Evolutionary conservation across 2,113 vertebrate genomes (phyloP).

Genomic region (Murina feae): DNA sequence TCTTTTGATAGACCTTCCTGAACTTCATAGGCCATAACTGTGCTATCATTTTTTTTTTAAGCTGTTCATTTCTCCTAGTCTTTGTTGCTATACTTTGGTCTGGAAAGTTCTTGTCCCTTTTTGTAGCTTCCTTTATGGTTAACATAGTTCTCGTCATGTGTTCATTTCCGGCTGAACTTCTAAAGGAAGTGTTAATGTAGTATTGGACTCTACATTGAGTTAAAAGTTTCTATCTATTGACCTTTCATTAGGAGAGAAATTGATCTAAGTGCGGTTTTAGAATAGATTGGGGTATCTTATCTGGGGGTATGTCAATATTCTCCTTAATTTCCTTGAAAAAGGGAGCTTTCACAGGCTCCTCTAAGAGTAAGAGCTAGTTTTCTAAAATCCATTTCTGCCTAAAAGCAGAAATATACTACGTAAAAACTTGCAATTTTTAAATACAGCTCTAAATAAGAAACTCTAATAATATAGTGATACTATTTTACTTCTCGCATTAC

Average conservation of each 20-base stretch:
- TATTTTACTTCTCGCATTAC: constrained; percentile 21
- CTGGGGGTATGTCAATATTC: neutral
- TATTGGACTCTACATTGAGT: constrained; percentile 42
- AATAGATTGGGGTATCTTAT: neutral
- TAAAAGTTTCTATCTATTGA: constrained; percentile 66
- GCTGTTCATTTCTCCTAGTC: constrained; percentile 73
- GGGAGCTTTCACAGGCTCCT: constrained; percentile 10
- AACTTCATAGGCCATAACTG: constrained; percentile 76
- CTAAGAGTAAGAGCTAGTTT: constrained; percentile 35
- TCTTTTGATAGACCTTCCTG: constrained; percentile 78
- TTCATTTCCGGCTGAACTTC: constrained; percentile 68
- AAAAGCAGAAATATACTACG: neutral
- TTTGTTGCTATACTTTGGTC: constrained; percentile 79
- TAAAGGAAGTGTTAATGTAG: constrained; percentile 66
- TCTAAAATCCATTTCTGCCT: constrained; percentile 26
- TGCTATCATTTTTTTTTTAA: constrained; percentile 64
- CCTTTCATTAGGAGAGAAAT: constrained; percentile 41
- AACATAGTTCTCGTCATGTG: constrained; percentile 72
- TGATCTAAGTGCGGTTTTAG: constrained; percentile 39
- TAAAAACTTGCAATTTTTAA: constrained; percentile 45
- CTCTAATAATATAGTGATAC: neutral
- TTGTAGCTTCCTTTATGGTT: constrained; percentile 75
- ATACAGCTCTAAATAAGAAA: constrained; percentile 13
- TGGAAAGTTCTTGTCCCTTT: constrained; percentile 76
- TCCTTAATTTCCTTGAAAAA: constrained; percentile 56